Conservation (phyloP, 2,888 invertebrate species). For the Andrena dorsata region DNA sequence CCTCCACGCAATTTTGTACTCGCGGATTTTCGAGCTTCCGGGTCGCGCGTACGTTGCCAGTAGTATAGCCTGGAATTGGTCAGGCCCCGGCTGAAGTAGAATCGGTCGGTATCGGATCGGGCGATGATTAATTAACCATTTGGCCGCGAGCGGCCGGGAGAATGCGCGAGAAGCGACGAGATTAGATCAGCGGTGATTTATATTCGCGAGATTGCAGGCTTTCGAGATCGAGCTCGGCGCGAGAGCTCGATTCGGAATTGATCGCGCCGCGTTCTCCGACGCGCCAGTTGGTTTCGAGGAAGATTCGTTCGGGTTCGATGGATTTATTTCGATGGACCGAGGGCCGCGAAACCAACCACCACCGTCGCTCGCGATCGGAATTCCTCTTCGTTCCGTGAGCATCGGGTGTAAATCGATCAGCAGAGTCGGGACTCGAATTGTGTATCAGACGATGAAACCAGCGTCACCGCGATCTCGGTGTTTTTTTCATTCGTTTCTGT, state of each 20-base stretch:
- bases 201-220: not conserved
- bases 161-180: not conserved
- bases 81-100: slow-evolving; percentile 19
- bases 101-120: not conserved
- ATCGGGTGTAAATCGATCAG: not conserved
- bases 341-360: slow-evolving; percentile 12
- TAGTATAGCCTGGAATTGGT: slow-evolving; percentile 24
- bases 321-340: not conserved
- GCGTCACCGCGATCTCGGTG: not conserved
- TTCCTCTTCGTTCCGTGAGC: not conserved
- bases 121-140: not conserved
- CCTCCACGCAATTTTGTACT: not conserved
- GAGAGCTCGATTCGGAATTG: not conserved
- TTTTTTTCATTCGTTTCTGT: slow-evolving; percentile 2
- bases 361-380: slow-evolving; percentile 20
- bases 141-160: not conserved
- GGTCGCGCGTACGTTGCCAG: not conserved
- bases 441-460: not conserved
- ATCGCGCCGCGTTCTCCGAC: not conserved
- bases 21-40: not conserved
- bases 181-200: not conserved
- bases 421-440: not conserved
- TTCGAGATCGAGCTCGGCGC: not conserved
- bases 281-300: slow-evolving; percentile 22
- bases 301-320: not conserved